Evolutionary conservation across 2,797 vertebrate species (phyloP), one percentile per base, ranked within the genome.

Genomic region (Harpagifer antarcticus): DNA sequence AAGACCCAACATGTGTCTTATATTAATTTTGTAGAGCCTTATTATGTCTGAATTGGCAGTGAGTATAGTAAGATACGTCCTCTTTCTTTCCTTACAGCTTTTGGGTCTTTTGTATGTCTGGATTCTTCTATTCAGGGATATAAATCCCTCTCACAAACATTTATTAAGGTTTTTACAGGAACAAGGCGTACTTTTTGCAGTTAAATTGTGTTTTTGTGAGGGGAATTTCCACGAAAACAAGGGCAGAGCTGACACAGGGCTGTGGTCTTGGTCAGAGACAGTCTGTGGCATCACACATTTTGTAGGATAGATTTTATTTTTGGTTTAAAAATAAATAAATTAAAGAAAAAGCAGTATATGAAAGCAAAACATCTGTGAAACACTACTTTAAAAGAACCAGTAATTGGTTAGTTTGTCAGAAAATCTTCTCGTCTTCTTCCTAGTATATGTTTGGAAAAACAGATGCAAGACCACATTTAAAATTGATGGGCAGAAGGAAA

Each of bases 171-270:
- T 87, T 88, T 88, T 62, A 79, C 45, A 64, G 70, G 73, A 66
- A 68, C 57, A 67, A 72, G 54, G 72, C 54, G 62, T 58, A 63
- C 23, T 73, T 80, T 83, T 87, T 65, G 69, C 64, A 74, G 79
- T 89, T 81, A 83, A 88, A 88, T 53, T 9, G 74, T 83, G 75
- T 79, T 86, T 88, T 86, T 84, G 83, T 83, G 81, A 89, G 68
- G 69, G 85, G 65, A 89, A 74, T 91, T 92, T 92, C 89, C 89
- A 92, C 81, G 84, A 87, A 74, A 87, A 72, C 70, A 63, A 66
- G 57, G 71, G 68, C 60, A 76, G 64, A 87, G 77, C 81, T 60
- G 81, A 82, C 82, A 82, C 74, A 64, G 68, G 55, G 31, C 73
- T 86, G 86, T 74, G 85, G 84, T 87, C 80, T 59, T 69, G 78